Base-by-base conservation (phyloP, 2,113 vertebrate species). In the Anolis sagrei region DNA sequence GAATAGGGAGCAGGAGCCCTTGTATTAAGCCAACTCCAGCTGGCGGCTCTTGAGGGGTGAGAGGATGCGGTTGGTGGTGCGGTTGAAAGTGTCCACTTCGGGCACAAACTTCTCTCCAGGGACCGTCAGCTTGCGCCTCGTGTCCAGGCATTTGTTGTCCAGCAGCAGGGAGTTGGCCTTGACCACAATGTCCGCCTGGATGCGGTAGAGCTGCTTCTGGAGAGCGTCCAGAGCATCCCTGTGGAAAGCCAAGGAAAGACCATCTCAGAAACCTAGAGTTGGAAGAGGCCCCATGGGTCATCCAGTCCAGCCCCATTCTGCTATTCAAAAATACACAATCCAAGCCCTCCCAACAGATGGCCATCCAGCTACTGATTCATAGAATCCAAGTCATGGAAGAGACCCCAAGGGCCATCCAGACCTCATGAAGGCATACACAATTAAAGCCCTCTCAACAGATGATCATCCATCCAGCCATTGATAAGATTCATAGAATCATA, bases 151-250 rank as follows among this genome's bases (percentile, higher is more conserved):
- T 89, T 96, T 97, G 82, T 95, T 95, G 91, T 97, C 96, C 86
- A 97, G 77, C 61, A 92, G 29, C 88, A 97, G 93, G 76, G 96
- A 95, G 66, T 91, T 95, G 69, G 93, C 86, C 92, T 99, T 99
- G 82, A 94, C 96, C 87, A 90, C 90, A 0, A 96, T 95, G 84
- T 99, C 97, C 19, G 96, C 95, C 92, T 94, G 92, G 94, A 99
- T 96, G 81, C 90, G 93, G 81, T 96, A 92, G 84, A 98, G 96
- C 44, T 99, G 97, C 75, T 97, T 96, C 93, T 95, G 92, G 82
- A 99, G 93, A 74, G 94, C 94, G 0, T 98, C 97, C 88, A 99
- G 92, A 1, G 97, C 95, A 6, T 94, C 92, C 89, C 98, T 99
- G 91, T 39, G 64, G 79, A 89, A 48, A 87, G 82, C 34, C 84